Evolutionary conservation across 2,113 vertebrate genomes (phyloP), one percentile per base, ranked within the genome.

Genomic region (Sapayoa aenigma): DNA sequence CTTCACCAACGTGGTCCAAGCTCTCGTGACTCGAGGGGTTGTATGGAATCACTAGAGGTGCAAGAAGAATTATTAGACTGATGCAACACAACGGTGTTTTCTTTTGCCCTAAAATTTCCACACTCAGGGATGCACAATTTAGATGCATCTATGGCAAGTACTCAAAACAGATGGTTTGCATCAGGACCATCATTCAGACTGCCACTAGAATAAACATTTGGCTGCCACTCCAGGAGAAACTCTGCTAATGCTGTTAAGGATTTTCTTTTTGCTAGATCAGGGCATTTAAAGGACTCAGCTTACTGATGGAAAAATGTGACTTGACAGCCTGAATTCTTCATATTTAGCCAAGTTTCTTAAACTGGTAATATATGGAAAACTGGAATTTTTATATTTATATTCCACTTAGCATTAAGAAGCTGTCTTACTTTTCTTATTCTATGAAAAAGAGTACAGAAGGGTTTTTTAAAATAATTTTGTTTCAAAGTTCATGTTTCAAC

Each of bases 21-120:
- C 98, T 99, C 96, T 99, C 99, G 77, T 98, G 98, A 94, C 98
- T 99, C 42, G 99, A 99, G 91, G 98, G 98, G 98, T 99, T 99
- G 97, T 99, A 99, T 2, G 98, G 98, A 95, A 99, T 98, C 87
- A 98, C 98, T 98, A 76, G 58, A 97, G 77, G 41, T 21, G 35
- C 69, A 97, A 96, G 49, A 94, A 79, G 71, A 72, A 68, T 12
- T 14, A 42, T 87, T 56, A 52, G 33, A 83, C 1, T 0, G 1
- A 53, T 14, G 5, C 1, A 3, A 83, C 20, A 53, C 11, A 71
- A 35, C 3, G 53, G 6, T 28, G n/a, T 24, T 88, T 80, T 56
- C 31, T 63, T 76, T 52, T 41, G 17, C 17, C 35, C 79, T 73
- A 53, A 46, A 35, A 79, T 39, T 66, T 62, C 17, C 47, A 31